phyloP scores from a whole-genome alignment of 2,888 invertebrate species.

The Ichneumoninae sp. region DNA sequence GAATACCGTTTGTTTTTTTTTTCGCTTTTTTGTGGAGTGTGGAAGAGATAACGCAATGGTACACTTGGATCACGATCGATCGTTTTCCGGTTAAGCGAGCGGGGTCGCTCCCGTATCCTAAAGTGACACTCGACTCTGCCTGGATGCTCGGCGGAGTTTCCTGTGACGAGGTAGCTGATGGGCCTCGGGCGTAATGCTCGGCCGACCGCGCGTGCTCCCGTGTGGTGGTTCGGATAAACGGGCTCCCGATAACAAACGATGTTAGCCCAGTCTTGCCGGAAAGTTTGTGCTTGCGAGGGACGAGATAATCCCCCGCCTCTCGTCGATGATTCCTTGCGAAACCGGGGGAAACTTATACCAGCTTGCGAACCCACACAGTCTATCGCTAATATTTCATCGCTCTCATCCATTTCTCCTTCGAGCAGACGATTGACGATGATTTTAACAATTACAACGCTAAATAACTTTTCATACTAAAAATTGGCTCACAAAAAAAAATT shows the following conservation, averaged over 20 bases:
- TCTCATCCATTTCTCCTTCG: neutral
- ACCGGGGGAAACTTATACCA: slow-evolving; percentile 9
- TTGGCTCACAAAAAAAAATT: neutral
- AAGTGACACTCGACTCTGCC: slow-evolving; percentile 42
- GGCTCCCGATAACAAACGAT: slow-evolving; percentile 59
- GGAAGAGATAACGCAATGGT: slow-evolving; percentile 5
- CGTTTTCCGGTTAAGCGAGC: slow-evolving; percentile 18
- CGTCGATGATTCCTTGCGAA: slow-evolving; percentile 43
- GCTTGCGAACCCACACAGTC: neutral
- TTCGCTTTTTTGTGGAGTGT: neutral
- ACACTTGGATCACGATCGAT: slow-evolving; percentile 24
- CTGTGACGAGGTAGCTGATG: slow-evolving; percentile 38
- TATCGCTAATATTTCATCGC: slow-evolving; percentile 9
- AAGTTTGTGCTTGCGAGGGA: slow-evolving; percentile 52
- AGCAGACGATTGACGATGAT: slow-evolving; percentile 6
- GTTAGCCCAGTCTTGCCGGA: slow-evolving; percentile 43
- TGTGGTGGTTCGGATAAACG: slow-evolving; percentile 48
- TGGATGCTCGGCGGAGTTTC: slow-evolving; percentile 26
- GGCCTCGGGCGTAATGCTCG: slow-evolving; percentile 53
- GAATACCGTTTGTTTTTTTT: neutral
- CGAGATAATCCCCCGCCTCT: slow-evolving; percentile 48
- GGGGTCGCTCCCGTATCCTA: slow-evolving; percentile 7
- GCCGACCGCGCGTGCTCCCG: slow-evolving; percentile 43
- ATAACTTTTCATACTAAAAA: neutral
- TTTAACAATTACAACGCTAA: neutral